Base-by-base conservation (phyloP, 2,888 invertebrate genomes). In the Apodemia hepburni region DNA sequence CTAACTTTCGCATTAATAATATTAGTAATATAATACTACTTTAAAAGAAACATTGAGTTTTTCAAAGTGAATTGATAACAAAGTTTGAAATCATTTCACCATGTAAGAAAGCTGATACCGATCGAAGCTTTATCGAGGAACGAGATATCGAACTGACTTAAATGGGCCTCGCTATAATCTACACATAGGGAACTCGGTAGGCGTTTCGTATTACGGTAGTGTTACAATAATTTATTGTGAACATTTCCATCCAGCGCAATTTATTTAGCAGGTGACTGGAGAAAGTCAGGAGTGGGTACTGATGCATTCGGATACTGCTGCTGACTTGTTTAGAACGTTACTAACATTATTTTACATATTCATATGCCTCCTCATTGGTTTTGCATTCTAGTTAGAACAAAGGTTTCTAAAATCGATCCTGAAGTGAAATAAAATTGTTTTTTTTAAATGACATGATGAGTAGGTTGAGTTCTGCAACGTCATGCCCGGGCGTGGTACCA, bases 261-360 rank as follows among this genome's bases (percentile, higher is more conserved):
- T 80, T 83, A 82, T 84, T 80, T 78, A 76, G 76, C 82, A 79
- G 76, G 82, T 82, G 82, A 79, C 79, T 77, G 62, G 76, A 77
- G 77, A 77, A 74, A 78, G 78, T 74, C 12, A 51, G 72, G n/a
- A 42, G 42, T 42, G 42, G 42, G 74, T 72, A 75, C 71, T 68
- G 70, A 71, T 64, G 58, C 59, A 42, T 12, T 38, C 27, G 12
- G 61, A 38, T 59, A 60, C 35, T 61, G 51, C 58, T 33, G 18
- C 57, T 58, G 35, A 15, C 60, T 22, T 51, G 27, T 51, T 49
- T 51, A 29, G 58, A 38, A 61, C 47, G 33, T 47, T 58, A 33
- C 11, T 35, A 42, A 42, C 42, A 42, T 42, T 42, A 15, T 42
- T 42, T 15, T 42, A 42, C 42, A 42, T 42, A 42, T 42, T 42